Conservation (phyloP, 2,797 vertebrate species). For the Enteromius treurensis region DNA sequence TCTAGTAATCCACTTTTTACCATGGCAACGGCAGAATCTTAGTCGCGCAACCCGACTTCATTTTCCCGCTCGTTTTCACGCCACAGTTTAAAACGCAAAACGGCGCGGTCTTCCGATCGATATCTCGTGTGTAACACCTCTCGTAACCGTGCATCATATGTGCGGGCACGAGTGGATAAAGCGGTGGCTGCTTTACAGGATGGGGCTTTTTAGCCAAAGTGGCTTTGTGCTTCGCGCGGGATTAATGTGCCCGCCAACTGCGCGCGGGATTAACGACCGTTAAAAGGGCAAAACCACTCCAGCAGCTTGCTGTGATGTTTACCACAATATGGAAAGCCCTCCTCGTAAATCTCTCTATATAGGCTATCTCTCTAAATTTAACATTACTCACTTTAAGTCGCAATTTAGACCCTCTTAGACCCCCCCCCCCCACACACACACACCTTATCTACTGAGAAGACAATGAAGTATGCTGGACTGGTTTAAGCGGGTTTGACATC, state of each 20-base stretch:
- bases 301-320: conserved; percentile 44
- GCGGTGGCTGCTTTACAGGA: conserved; percentile 9
- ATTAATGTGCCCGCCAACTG: conserved; percentile 81
- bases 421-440: too few species aligned
- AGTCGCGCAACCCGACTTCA: background rate
- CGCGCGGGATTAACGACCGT: conserved; percentile 80
- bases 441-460: background rate
- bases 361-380: background rate
- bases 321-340: background rate
- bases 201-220: conserved; percentile 55
- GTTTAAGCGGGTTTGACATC: background rate
- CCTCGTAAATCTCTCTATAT: conserved; percentile 24
- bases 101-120: background rate
- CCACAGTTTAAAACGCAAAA: background rate
- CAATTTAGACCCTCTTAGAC: background rate
- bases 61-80: background rate
- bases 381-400: background rate
- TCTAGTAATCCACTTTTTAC: background rate
- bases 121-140: conserved; percentile 8
- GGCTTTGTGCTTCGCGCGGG: conserved; percentile 72
- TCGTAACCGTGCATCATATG: background rate
- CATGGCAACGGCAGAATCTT: conserved; percentile 10
- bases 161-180: conserved; percentile 11
- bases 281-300: conserved; percentile 69
- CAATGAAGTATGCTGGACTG: background rate